phyloP scores from a whole-genome alignment of 1,140 invertebrate species.

The Macrobrachium rosenbergii region DNA sequence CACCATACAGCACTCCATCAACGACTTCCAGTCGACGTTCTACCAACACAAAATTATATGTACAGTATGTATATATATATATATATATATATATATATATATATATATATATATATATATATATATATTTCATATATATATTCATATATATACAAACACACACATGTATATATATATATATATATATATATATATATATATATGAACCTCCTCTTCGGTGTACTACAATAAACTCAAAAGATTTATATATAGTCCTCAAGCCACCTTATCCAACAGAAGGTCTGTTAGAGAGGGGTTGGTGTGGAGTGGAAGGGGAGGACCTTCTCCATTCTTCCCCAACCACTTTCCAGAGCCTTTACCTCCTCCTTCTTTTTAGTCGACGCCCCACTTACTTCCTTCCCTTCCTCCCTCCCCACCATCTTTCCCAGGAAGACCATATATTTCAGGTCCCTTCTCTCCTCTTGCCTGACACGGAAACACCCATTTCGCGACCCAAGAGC shows the following conservation, averaged over 20 bases:
- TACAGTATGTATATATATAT: not conserved
- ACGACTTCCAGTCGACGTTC: too few relatives aligned
- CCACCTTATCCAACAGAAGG: too few relatives aligned
- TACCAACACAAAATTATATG: too few relatives aligned
- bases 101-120: slow-evolving; percentile 7
- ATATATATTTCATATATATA: slow-evolving; percentile 1
- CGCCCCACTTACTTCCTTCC: not conserved
- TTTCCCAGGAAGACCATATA: not conserved
- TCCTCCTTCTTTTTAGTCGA: not conserved
- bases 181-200: slow-evolving; percentile 15
- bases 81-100: too few relatives aligned
- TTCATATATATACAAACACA: slow-evolving; percentile 12
- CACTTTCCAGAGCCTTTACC: not conserved
- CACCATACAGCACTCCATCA: too few relatives aligned
- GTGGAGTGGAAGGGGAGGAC: too few relatives aligned
- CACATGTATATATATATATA: not conserved
- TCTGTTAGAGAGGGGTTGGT: too few relatives aligned
- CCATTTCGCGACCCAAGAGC: slow-evolving; percentile 20
- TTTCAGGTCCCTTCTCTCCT: slow-evolving; percentile 15
- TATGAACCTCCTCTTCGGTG: not conserved
- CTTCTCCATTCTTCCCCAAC: not conserved
- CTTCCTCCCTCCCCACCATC: slow-evolving; percentile 14
- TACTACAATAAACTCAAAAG: not conserved
- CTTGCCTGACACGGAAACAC: slow-evolving; percentile 19
- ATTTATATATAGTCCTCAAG: too few relatives aligned